These are phyloP conservation scores for Chanos chanos DNA, from an alignment of 2,797 vertebrate species.

Conservation along the genomic window DNA sequence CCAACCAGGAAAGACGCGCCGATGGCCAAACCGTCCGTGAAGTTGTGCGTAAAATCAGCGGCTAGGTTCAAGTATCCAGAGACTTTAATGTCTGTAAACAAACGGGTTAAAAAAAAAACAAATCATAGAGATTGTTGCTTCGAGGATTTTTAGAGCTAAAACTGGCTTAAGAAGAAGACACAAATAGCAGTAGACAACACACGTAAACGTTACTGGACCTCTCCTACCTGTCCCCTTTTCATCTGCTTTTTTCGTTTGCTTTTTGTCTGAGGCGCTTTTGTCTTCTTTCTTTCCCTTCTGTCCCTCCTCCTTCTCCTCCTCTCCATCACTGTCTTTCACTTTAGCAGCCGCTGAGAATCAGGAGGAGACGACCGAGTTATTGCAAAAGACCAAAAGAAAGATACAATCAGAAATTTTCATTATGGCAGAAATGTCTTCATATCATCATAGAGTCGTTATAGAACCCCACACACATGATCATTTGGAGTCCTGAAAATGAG, in stretches of 20 bases:
- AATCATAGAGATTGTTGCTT: neutral
- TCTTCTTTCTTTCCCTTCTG: conserved; percentile 41
- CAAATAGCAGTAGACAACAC: neutral
- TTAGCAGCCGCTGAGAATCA: conserved; percentile 54
- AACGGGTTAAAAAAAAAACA: neutral
- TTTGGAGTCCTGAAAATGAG: too few relatives aligned
- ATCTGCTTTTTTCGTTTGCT: conserved; percentile 44
- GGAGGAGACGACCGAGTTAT: neutral
- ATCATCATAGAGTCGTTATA: too few relatives aligned
- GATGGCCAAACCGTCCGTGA: conserved; percentile 88
- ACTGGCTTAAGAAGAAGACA: too few relatives aligned
- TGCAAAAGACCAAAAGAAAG: neutral
- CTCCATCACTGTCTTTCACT: conserved; percentile 69
- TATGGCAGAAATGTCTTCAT: too few relatives aligned
- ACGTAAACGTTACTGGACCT: neutral
- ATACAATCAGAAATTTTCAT: neutral
- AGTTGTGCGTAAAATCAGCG: conserved; percentile 89
- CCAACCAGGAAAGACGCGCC: conserved; percentile 86
- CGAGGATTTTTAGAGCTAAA: neutral
- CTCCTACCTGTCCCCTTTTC: conserved; percentile 54
- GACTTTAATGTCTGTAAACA: conserved; percentile 78
- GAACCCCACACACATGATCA: too few relatives aligned
- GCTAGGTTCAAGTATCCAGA: conserved; percentile 89
- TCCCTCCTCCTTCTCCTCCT: conserved; percentile 58
- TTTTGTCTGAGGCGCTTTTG: conserved; percentile 41